Evolutionary conservation across 2,113 vertebrate species (phyloP), one percentile per base, ranked within the genome.

Genomic region (Mobula birostris): DNA sequence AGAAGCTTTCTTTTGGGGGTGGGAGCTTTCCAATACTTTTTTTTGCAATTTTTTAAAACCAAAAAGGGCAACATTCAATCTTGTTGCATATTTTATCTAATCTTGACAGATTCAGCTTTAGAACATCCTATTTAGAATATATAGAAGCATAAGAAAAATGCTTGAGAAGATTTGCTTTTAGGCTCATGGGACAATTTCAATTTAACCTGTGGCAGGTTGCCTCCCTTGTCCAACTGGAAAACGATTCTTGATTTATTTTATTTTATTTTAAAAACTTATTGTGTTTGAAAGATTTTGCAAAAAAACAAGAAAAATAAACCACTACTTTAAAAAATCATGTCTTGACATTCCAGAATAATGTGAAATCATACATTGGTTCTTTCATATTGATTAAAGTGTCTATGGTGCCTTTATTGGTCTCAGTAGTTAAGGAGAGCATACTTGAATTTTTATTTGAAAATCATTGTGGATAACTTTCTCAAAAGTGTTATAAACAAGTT

Each of bases 361-460:
- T 92, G 66, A 92, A 93, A 8, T 90, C 40, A 27, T 72, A 93
- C 90, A 93, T 27, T 93, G 90, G 90, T 8, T 74, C 91, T 40
- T 93, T 48, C 70, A 72, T 74, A 14, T 14, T 14, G 40, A 93
- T 74, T 40, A 74, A 72, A 74, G 11, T 92, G 17, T 5, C n/a
- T 36, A 21, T 40, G 21, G 70, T 76, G 68, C 12, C 68, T 40
- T 93, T 93, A 93, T 93, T 56, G 56, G 40, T 93, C 36, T 48
- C 21, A 76, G 48, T 70, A 56, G 40, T 93, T 29, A 93, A 74
- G 74, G 91, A 93, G 74, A 93, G 32, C 21, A 48, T 11, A 72
- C 40, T 76, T 92, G 19, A 56, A 76, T 40, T 24, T 68, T 8
- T 11, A 91, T 91, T 91, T 36, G 66, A 91, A 91, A 66, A 91